Conservation (phyloP, 1,140 invertebrate species). For the Drosophila nigrodunni region DNA sequence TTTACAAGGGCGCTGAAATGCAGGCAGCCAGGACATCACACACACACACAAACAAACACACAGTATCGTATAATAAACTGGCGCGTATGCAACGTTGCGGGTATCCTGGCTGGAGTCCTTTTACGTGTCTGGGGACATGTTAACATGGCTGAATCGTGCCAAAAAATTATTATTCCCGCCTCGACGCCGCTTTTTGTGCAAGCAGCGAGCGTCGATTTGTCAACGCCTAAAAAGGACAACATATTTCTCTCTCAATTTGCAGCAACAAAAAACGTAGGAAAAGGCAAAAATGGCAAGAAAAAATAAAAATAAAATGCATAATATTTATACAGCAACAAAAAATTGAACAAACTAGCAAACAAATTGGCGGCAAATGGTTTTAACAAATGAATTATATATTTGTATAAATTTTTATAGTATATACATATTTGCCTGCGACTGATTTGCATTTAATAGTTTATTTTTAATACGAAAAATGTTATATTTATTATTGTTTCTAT, state of each 20-base stretch:
- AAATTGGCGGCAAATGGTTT: conserved; percentile 79
- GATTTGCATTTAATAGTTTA: conserved; percentile 78
- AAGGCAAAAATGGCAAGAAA: not conserved
- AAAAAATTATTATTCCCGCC: conserved; percentile 84
- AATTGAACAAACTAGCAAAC: conserved; percentile 50
- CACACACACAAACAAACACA: conserved; percentile 34
- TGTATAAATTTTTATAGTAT: conserved; percentile 20
- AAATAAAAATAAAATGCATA: conserved; percentile 15
- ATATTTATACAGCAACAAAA: conserved; percentile 9
- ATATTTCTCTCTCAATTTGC: conserved; percentile 64
- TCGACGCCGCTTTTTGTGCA: conserved; percentile 72
- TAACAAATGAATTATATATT: conserved; percentile 78
- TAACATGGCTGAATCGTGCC: conserved; percentile 84
- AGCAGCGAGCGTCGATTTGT: conserved; percentile 77
- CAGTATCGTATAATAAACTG: conserved; percentile 69
- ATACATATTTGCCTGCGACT: conserved; percentile 37
- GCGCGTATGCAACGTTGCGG: conserved; percentile 61
- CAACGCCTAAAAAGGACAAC: conserved; percentile 84
- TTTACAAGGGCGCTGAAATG: conserved; percentile 69
- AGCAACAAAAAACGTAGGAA: conserved; percentile 6
- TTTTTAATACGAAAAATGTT: conserved; percentile 43
- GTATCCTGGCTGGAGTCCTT: conserved; percentile 39
- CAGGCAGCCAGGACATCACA: conserved; percentile 55
- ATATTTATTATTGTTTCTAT: conserved; percentile 17
- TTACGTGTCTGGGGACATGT: conserved; percentile 84